A percentile compares a stretch with the other conserved stretches of the same genome.
Evolutionary conservation across 2,888 invertebrate species (phyloP).

Genomic region (Parelbella ahira): DNA sequence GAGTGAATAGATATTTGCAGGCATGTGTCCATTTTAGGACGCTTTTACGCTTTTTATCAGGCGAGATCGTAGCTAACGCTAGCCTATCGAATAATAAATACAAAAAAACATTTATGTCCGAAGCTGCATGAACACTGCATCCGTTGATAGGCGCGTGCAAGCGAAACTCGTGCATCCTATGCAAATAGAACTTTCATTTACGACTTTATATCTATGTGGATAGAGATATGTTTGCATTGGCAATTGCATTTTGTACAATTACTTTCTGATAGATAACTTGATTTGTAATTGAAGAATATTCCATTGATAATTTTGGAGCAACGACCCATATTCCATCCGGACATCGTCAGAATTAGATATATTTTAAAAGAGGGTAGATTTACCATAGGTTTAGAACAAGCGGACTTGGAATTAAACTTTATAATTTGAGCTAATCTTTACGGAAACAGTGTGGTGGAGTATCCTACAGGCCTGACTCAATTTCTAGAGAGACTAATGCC

Average conservation of each 20-base stretch:
- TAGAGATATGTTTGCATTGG: background rate
- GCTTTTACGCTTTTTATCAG: too few relatives aligned
- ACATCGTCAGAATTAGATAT: background rate
- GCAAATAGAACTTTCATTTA: background rate
- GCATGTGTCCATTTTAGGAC: too few relatives aligned
- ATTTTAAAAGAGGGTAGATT: too few relatives aligned
- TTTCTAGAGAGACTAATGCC: too few relatives aligned
- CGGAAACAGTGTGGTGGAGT: background rate
- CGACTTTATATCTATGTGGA: background rate
- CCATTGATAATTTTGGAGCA: constrained; percentile 17
- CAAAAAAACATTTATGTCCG: background rate
- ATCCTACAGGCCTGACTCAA: too few relatives aligned
- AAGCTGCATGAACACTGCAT: too few relatives aligned
- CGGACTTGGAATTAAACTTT: background rate
- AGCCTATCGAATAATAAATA: too few relatives aligned
- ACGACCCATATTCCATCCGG: constrained; percentile 12
- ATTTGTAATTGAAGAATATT: constrained; percentile 7
- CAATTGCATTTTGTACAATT: background rate
- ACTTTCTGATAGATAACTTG: constrained; percentile 13
- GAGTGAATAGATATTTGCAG: too few relatives aligned
- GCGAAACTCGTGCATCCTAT: background rate
- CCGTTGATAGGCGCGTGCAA: constrained; percentile 14
- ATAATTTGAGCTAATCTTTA: background rate
- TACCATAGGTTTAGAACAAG: background rate
- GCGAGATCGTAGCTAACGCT: too few relatives aligned